These are phyloP conservation scores for Cyprinus carpio DNA, from an alignment of 2,113 vertebrate species.

Conservation along the genomic window DNA sequence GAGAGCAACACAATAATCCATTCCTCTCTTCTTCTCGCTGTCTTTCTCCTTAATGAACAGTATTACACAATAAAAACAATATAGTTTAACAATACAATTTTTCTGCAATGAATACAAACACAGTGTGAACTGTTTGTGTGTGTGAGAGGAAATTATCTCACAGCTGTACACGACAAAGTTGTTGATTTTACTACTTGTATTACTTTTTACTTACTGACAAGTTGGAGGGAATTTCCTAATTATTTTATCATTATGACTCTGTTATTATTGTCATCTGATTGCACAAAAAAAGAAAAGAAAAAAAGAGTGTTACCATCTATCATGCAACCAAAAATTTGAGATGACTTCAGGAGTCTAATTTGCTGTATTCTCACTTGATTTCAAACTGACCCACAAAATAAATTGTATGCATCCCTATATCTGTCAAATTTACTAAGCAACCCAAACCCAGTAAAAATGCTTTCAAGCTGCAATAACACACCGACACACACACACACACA, in stretches of 20 bases:
- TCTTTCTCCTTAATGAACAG: neutral
- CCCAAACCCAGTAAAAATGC: neutral
- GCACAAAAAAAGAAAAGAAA: neutral
- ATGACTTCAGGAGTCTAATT: neutral
- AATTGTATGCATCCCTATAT: neutral
- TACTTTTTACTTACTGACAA: neutral
- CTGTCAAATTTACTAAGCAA: neutral
- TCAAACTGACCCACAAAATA: neutral
- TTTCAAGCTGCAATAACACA: too few species aligned
- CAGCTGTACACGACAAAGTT: neutral
- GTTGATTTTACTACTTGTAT: neutral
- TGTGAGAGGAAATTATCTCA: neutral
- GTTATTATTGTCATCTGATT: neutral
- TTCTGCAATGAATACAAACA: neutral
- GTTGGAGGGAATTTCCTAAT: neutral
- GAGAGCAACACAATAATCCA: constrained; percentile 66
- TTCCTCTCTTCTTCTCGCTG: neutral
- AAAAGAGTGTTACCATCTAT: neutral
- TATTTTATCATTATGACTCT: neutral
- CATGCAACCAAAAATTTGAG: neutral
- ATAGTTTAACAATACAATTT: neutral
- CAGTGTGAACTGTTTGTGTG: neutral
- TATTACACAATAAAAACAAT: neutral
- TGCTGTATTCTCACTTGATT: neutral
- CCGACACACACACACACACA: too few species aligned